Evolutionary conservation across 2,888 invertebrate species (phyloP).

Genomic region (Cephus rjabovi): DNA sequence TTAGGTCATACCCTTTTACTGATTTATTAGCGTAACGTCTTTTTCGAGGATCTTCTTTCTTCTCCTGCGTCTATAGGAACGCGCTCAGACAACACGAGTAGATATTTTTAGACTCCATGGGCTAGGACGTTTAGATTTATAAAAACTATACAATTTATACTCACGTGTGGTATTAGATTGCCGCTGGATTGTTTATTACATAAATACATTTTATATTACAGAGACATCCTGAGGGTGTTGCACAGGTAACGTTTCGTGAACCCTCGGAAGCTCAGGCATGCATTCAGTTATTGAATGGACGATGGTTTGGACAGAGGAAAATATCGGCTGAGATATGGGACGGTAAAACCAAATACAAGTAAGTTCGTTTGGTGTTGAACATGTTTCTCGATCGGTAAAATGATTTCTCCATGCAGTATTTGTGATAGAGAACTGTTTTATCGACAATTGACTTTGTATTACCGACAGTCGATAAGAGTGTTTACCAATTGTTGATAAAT

Average conservation of each 20-base stretch:
- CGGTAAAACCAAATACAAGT: constrained; percentile 92
- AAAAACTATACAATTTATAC: not conserved
- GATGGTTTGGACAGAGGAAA: constrained; percentile 90
- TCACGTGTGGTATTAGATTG: not conserved
- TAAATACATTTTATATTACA: constrained; percentile 55
- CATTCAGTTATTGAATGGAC: constrained; percentile 85
- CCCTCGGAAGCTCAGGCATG: constrained; percentile 94
- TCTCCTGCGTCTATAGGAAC: not conserved
- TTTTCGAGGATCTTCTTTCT: constrained; percentile 11
- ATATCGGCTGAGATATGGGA: constrained; percentile 94
- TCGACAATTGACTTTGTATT: not conserved
- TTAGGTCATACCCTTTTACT: constrained; percentile 47
- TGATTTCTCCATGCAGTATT: not conserved
- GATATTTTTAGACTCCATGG: not conserved
- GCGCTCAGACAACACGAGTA: not conserved
- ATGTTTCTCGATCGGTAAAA: not conserved
- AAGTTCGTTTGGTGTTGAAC: constrained; percentile 35
- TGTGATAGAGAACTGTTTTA: not conserved
- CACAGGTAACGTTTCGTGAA: constrained; percentile 89
- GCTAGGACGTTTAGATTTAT: not conserved
- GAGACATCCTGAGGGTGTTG: constrained; percentile 95
- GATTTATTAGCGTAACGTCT: constrained; percentile 40
- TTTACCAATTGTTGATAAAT: not conserved
- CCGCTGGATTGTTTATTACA: not conserved
- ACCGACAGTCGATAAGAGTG: not conserved